Conservation (phyloP, 1,140 invertebrate genomes). For the Neomicropteryx cornuta region DNA sequence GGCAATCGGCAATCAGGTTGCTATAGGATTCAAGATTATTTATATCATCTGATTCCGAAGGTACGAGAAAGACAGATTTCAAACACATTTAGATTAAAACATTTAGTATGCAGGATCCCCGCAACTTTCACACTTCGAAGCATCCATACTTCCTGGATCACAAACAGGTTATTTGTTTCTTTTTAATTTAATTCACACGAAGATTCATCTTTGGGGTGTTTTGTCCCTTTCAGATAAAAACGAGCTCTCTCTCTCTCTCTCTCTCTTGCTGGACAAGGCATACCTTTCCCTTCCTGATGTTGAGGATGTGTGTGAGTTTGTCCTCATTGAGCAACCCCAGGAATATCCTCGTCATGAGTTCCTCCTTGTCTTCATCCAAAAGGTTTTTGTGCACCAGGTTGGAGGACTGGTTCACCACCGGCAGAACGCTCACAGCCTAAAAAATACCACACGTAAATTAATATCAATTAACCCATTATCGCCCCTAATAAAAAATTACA, state of each 20-base stretch:
- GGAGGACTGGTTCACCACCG: constrained; percentile 27
- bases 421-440: neutral
- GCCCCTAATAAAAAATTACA: too few species aligned
- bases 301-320: constrained; percentile 52
- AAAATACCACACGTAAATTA: neutral
- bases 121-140: neutral
- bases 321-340: constrained; percentile 51
- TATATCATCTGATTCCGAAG: too few species aligned
- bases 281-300: constrained; percentile 64
- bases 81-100: too few species aligned
- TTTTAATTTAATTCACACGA: neutral
- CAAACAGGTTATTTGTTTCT: neutral
- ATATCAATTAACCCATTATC: neutral
- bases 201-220: neutral
- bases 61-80: too few species aligned
- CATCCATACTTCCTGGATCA: neutral
- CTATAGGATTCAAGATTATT: too few species aligned
- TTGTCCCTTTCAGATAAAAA: neutral
- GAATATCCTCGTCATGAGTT: constrained; percentile 48
- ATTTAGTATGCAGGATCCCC: neutral
- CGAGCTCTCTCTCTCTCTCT: neutral
- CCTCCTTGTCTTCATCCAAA: constrained; percentile 44
- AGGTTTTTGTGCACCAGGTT: constrained; percentile 33
- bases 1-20: too few species aligned
- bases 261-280: constrained; percentile 7